These are phyloP conservation scores for Sipha maydis DNA, from an alignment of 2,888 invertebrate species.

Conservation along the genomic window DNA sequence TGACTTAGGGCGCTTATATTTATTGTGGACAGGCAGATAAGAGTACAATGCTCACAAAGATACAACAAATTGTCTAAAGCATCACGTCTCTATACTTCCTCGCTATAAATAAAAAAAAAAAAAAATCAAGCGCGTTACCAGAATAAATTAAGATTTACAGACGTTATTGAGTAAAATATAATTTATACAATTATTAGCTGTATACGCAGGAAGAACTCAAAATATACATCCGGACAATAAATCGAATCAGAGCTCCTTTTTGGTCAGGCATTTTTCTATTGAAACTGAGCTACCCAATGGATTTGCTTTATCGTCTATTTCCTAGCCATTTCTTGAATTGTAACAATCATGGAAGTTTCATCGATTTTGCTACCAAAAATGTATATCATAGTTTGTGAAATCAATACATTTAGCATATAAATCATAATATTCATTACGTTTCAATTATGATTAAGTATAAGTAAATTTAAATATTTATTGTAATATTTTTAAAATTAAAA, in stretches of 20 bases:
- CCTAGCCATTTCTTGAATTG: background rate
- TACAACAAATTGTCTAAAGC: too few relatives aligned
- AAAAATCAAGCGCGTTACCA: background rate
- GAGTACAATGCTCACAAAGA: too few relatives aligned
- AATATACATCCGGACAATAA: background rate
- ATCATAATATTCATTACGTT: background rate
- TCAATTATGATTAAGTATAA: too few relatives aligned
- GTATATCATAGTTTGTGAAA: background rate
- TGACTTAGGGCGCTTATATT: too few relatives aligned
- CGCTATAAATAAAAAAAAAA: background rate
- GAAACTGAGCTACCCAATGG: background rate
- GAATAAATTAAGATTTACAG: background rate
- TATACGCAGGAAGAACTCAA: background rate
- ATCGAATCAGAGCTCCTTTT: background rate
- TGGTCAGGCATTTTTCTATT: background rate
- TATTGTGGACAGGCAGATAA: too few relatives aligned
- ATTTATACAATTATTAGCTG: background rate
- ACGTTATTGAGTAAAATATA: background rate
- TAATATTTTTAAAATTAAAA: too few relatives aligned
- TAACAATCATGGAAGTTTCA: background rate
- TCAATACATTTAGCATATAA: background rate
- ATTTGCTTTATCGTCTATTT: background rate
- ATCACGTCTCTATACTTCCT: background rate
- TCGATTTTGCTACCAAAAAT: background rate
- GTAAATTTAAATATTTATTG: too few relatives aligned